Conservation (phyloP, 2,888 invertebrate species). For the Mantis religiosa region DNA sequence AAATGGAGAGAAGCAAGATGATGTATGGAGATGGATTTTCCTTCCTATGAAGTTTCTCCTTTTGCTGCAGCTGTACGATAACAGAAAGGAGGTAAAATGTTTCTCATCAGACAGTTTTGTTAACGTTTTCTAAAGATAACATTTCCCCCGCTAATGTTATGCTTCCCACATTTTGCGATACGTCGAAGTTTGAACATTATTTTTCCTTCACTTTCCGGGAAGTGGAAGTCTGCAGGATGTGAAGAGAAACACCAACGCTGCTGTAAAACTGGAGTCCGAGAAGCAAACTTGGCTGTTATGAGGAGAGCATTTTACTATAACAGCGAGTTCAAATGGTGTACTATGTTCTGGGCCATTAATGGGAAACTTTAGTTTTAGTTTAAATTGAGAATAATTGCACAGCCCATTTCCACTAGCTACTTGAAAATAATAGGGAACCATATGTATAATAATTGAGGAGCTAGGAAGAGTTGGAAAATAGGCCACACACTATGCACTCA, state of each 20-base stretch:
- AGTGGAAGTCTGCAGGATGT: background rate
- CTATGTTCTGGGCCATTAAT: too few species aligned
- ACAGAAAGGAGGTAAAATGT: background rate
- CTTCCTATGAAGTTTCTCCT: background rate
- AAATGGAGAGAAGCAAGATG: background rate
- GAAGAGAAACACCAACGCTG: background rate
- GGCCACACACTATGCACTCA: too few species aligned
- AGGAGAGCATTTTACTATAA: too few species aligned
- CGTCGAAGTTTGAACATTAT: background rate
- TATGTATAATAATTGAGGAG: too few species aligned
- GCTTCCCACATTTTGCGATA: background rate
- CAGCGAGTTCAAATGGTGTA: too few species aligned
- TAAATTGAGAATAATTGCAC: too few species aligned
- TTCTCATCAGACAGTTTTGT: background rate
- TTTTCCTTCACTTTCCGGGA: background rate
- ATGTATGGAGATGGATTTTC: background rate
- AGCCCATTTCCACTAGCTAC: too few species aligned
- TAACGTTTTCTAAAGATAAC: background rate
- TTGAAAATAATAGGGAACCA: too few species aligned
- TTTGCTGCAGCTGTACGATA: background rate
- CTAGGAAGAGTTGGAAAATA: too few species aligned
- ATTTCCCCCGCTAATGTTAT: background rate
- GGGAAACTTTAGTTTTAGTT: too few species aligned
- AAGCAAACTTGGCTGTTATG: background rate
- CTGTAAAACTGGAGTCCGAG: background rate